phyloP scores from a whole-genome alignment of 2,888 invertebrate genomes.

The Itoplectis maculator region DNA sequence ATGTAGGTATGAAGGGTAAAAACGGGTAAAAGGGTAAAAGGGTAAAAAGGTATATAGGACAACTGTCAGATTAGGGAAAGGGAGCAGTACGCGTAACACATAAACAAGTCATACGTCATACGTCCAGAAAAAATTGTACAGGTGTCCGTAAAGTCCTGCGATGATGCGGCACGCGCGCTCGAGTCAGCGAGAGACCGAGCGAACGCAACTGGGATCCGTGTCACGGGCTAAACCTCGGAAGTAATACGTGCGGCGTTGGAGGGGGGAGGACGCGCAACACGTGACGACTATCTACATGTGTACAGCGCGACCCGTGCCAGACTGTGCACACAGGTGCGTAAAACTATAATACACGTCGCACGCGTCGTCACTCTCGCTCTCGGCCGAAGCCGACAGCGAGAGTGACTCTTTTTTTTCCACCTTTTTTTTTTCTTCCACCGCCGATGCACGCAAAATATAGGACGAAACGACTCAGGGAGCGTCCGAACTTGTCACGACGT shows the following conservation, averaged over 20 bases:
- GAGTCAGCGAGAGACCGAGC: too few relatives aligned
- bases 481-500: conserved; percentile 69
- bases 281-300: not conserved
- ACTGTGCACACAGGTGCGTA: conserved; percentile 62
- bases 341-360: conserved; percentile 50
- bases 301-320: conserved; percentile 18
- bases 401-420: too few relatives aligned
- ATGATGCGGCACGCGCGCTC: conserved; percentile 22
- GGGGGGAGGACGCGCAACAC: conserved; percentile 11
- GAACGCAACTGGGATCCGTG: conserved; percentile 53
- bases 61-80: too few relatives aligned
- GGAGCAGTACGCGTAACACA: too few relatives aligned
- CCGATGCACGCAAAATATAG: conserved; percentile 74
- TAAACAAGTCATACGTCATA: too few relatives aligned
- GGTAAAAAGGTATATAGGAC: too few relatives aligned
- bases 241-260: conserved; percentile 27
- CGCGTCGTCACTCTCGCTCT: conserved; percentile 62
- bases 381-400: conserved; percentile 64
- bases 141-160: not conserved
- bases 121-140: not conserved
- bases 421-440: conserved; percentile 66
- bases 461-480: conserved; percentile 70
- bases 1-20: too few relatives aligned
- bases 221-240: conserved; percentile 63
- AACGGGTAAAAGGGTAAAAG: too few relatives aligned